Evolutionary conservation across 2,888 invertebrate species (phyloP), one percentile per base, ranked within the genome.

Genomic region (Gisinianus flammeolus): DNA sequence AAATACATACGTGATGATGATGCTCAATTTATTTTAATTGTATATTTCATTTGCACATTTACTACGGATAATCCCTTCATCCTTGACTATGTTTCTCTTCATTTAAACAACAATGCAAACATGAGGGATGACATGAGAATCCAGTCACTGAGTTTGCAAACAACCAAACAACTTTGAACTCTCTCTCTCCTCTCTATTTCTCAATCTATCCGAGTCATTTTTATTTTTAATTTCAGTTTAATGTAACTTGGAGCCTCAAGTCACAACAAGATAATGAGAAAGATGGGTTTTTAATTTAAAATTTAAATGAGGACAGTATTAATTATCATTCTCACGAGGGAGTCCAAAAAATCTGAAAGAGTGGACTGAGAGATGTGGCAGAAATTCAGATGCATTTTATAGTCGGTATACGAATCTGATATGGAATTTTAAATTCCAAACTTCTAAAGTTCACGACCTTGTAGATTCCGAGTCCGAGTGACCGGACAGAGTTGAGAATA

Each of bases 291-390:
- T 33, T 67, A 67, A 67, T 67, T 67, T 8, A 31, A 31, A 67
- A 67, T 67, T 67, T 5, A 67, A 67, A 67, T 33, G 30, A 66
- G 33, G 31, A 67, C 33, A 44, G 16, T 44, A 58, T 30, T 58
- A 72, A 72, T 72, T 72, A 72, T 54, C 22, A 72, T 58, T 72
- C 58, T 0, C 58, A 72, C 58, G 58, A 31, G 72, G 72, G 72
- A 22, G 1, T 44, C 44, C 2, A 12, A 44, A 56, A 56, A 16
- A 19, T 16, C 19, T 44, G 19, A 44, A 44, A 44, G 12, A 44
- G 30, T n/a, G 12, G 44, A 44, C 19, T 44, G 19, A 44, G 19
- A 44, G 12, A 44, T 16, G 19, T 44, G 44, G 44, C 16, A 44
- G 19, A 12, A 19, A 19, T 19, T 44, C 44, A 44, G 2, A 12